phyloP scores from a whole-genome alignment of 2,797 vertebrate species.

The Champsocephalus esox region DNA sequence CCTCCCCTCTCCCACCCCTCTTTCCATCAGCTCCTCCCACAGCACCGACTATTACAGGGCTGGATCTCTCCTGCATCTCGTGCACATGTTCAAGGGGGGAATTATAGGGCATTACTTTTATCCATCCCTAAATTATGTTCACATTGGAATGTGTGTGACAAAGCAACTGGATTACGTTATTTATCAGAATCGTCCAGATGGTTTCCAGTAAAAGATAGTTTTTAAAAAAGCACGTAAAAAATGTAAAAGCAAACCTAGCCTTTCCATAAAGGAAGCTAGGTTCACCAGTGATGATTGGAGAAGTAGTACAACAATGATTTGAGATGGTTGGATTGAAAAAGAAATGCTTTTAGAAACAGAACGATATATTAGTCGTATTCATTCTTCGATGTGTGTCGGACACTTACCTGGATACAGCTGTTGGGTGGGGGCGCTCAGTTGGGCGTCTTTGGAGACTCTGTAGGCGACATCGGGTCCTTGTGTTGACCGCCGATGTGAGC shows the following conservation, averaged over 20 bases:
- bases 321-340: slow-evolving; percentile 9
- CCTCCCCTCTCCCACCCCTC: slow-evolving; percentile 51
- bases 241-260: slow-evolving; percentile 14
- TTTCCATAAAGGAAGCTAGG: too few species aligned
- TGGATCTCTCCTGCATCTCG: slow-evolving; percentile 36
- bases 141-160: slow-evolving; percentile 15
- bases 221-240: slow-evolving; percentile 2
- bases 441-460: slow-evolving; percentile 93
- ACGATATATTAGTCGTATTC: too few species aligned
- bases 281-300: background rate
- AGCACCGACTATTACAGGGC: slow-evolving; percentile 49
- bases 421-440: slow-evolving; percentile 96
- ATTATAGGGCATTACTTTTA: slow-evolving; percentile 22
- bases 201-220: background rate
- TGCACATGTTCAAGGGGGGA: slow-evolving; percentile 30
- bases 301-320: background rate
- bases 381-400: background rate
- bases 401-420: slow-evolving; percentile 91
- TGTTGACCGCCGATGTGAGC: slow-evolving; percentile 90
- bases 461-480: slow-evolving; percentile 94
- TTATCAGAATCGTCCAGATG: slow-evolving; percentile 25
- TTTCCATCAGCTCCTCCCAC: slow-evolving; percentile 59
- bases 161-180: slow-evolving; percentile 23
- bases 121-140: background rate
- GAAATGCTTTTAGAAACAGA: background rate